A percentile compares a stretch with the other conserved stretches of the same genome.
Conservation (phyloP, 2,888 invertebrate genomes). For the Acanthosepion lycidas region DNA sequence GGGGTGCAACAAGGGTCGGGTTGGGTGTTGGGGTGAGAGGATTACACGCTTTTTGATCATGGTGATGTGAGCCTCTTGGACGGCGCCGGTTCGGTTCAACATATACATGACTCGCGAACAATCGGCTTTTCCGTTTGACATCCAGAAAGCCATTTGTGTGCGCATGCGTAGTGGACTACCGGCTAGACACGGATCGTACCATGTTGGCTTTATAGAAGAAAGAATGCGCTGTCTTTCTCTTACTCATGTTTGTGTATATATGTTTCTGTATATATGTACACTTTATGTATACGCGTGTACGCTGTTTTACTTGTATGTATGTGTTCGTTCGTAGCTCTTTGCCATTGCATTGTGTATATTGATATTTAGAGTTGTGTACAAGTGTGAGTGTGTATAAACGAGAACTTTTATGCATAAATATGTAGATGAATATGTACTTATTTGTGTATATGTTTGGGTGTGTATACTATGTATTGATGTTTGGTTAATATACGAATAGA, state of each 20-base stretch:
- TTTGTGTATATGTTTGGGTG: too few relatives aligned
- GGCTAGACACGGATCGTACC: background rate
- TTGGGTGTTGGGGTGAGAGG: background rate
- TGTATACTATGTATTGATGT: too few relatives aligned
- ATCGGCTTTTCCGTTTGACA: background rate
- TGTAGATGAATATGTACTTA: too few relatives aligned
- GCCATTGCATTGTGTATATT: too few relatives aligned
- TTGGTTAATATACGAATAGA: too few relatives aligned
- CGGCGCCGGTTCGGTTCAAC: constrained; percentile 2
- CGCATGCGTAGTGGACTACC: background rate
- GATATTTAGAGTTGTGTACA: too few relatives aligned
- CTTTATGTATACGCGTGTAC: too few relatives aligned
- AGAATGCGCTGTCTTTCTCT: background rate
- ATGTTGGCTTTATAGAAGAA: background rate
- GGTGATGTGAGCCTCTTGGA: background rate
- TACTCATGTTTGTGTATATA: background rate
- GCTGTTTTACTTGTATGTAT: too few relatives aligned
- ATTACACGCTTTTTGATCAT: background rate
- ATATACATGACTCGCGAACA: background rate
- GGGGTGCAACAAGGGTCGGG: background rate
- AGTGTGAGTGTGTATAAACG: too few relatives aligned
- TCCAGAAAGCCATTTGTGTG: background rate
- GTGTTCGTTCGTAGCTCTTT: too few relatives aligned
- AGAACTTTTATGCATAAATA: too few relatives aligned
- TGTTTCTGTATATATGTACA: too few relatives aligned